phyloP scores from a whole-genome alignment of 1,140 invertebrate species.

The Drosophila kikkawai region DNA sequence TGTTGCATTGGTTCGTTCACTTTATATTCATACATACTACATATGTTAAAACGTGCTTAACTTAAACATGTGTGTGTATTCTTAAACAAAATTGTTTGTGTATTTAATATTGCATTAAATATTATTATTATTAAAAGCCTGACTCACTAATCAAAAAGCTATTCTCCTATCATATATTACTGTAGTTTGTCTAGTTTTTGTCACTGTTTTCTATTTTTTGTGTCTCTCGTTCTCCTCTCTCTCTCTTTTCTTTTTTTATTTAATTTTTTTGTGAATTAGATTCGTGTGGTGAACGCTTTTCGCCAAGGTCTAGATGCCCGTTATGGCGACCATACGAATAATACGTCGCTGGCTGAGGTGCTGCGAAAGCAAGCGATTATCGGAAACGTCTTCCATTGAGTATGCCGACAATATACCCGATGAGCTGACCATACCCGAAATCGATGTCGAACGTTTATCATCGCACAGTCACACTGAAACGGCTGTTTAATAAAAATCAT shows the following conservation, averaged over 20 bases:
- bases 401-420: constrained; percentile 95
- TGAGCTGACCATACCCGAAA: constrained; percentile 94
- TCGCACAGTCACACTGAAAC: constrained; percentile 97
- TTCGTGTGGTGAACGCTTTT: constrained; percentile 99
- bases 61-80: constrained; percentile 2
- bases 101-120: constrained; percentile 8
- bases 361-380: constrained; percentile 95
- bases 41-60: constrained; percentile 2
- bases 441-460: constrained; percentile 95
- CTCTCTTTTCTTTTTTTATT: constrained; percentile 66
- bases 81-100: not conserved
- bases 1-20: not conserved
- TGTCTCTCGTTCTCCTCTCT: constrained; percentile 41
- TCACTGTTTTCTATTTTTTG: constrained; percentile 65
- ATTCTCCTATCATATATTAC: constrained; percentile 37
- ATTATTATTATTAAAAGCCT: constrained; percentile 5
- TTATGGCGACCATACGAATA: constrained; percentile 95
- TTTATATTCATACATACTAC: constrained; percentile 2
- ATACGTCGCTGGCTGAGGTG: constrained; percentile 94
- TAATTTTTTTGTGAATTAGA: constrained; percentile 87
- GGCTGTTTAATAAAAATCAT: constrained; percentile 89
- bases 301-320: constrained; percentile 98
- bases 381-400: constrained; percentile 95
- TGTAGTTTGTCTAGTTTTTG: constrained; percentile 68
- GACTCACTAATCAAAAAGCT: constrained; percentile 33